Percentiles rank a stretch among this genome's conserved stretches.
phyloP scores from a whole-genome alignment of 2,888 invertebrate species.

The Cenopis cana region DNA sequence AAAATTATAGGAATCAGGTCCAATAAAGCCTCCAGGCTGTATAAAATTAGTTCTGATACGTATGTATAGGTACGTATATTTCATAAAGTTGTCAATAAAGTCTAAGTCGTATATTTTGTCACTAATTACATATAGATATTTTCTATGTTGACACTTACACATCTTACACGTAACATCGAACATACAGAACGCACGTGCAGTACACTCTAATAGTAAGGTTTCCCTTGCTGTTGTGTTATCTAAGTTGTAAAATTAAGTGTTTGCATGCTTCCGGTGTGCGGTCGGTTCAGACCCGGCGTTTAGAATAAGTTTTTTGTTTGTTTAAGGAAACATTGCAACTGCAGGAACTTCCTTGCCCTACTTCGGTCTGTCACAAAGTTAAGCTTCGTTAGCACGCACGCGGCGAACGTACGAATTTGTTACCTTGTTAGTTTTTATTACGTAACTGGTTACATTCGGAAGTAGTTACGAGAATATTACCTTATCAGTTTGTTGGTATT shows the following conservation, averaged over 20 bases:
- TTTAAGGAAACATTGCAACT: slow-evolving; percentile 41
- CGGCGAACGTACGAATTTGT: slow-evolving; percentile 4
- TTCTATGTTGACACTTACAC: too few relatives aligned
- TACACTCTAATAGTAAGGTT: too few relatives aligned
- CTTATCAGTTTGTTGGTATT: neutral
- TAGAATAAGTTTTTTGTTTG: slow-evolving; percentile 48
- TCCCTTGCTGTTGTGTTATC: too few relatives aligned
- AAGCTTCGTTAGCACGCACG: slow-evolving; percentile 31
- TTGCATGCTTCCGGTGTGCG: slow-evolving; percentile 5
- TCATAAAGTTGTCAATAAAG: too few relatives aligned
- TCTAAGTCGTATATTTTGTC: too few relatives aligned
- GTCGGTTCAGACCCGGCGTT: slow-evolving; percentile 34
- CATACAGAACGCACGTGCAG: too few relatives aligned
- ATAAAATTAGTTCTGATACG: too few relatives aligned
- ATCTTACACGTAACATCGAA: too few relatives aligned
- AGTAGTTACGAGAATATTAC: neutral
- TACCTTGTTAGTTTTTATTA: slow-evolving; percentile 11
- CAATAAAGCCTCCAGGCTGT: too few relatives aligned
- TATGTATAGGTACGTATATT: too few relatives aligned
- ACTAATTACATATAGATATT: too few relatives aligned
- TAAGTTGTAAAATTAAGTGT: neutral
- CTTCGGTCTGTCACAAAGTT: slow-evolving; percentile 34
- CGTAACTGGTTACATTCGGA: neutral
- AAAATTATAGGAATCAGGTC: too few relatives aligned
- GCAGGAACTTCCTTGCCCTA: slow-evolving; percentile 45